Evolutionary conservation across 2,888 invertebrate species (phyloP).

Genomic region (Agrotis ipsilon): DNA sequence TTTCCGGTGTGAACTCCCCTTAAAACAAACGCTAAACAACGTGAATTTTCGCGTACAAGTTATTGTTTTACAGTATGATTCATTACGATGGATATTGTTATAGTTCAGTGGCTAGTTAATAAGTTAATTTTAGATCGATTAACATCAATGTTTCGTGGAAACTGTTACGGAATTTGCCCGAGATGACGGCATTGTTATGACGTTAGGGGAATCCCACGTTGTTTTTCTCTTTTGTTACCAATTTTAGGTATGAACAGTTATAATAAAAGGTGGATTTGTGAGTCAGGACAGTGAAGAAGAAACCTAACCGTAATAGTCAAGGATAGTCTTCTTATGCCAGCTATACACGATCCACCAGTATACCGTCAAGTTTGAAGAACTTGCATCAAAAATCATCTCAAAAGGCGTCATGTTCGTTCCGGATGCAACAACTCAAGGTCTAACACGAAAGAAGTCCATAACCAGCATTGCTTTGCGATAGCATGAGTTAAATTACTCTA

Average conservation of each 20-base stretch:
- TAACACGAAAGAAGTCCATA: background rate
- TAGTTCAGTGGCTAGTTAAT: slow-evolving; percentile 37
- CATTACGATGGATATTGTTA: slow-evolving; percentile 27
- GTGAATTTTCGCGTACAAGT: slow-evolving; percentile 27
- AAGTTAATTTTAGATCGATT: slow-evolving; percentile 51
- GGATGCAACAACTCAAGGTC: background rate
- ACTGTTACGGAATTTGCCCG: slow-evolving; percentile 24
- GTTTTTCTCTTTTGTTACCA: slow-evolving; percentile 16
- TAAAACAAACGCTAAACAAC: slow-evolving; percentile 25
- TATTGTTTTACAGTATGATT: slow-evolving; percentile 38
- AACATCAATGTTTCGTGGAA: slow-evolving; percentile 40
- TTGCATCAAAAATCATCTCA: no score
- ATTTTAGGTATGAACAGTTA: slow-evolving; percentile 1
- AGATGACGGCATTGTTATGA: slow-evolving; percentile 39
- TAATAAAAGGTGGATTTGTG: background rate
- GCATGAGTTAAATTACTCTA: no score
- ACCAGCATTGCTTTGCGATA: background rate
- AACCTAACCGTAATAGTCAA: no score
- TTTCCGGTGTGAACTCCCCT: background rate
- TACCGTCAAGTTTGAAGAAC: no score
- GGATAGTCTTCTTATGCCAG: no score
- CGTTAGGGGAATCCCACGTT: slow-evolving; percentile 36
- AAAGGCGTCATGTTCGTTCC: no score
- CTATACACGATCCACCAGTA: no score
- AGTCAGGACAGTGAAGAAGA: no score